These are phyloP conservation scores for Philopotamus ludificatus DNA, from an alignment of 1,140 invertebrate species.

Conservation along the genomic window DNA sequence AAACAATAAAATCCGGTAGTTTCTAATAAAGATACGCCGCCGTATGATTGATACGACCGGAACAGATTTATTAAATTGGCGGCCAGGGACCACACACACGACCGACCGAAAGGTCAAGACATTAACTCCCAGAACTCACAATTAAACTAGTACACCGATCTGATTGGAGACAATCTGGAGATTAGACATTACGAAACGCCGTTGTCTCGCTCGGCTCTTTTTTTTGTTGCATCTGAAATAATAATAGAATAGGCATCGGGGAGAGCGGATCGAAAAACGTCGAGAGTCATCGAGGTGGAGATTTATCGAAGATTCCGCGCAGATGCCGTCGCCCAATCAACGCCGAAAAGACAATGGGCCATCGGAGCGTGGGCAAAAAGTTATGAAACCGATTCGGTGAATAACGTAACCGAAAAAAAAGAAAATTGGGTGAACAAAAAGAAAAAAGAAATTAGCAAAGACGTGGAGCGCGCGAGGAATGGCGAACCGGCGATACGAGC, in stretches of 20 bases:
- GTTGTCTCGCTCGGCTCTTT: too few species aligned
- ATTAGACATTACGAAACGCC: too few species aligned
- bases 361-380: conserved; percentile 11
- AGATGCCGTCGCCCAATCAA: conserved; percentile 28
- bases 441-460: conserved; percentile 23
- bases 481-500: not conserved
- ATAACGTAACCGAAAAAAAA: conserved; percentile 7
- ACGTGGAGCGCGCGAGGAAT: conserved; percentile 23
- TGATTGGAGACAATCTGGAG: too few species aligned
- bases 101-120: too few species aligned
- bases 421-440: conserved; percentile 7
- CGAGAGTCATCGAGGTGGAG: conserved; percentile 3
- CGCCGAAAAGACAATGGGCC: conserved; percentile 21
- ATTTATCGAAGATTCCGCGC: conserved; percentile 26
- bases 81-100: too few species aligned
- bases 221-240: not conserved
- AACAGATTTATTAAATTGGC: too few species aligned
- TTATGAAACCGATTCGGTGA: conserved; percentile 3
- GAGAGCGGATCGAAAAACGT: conserved; percentile 1
- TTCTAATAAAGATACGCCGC: too few species aligned
- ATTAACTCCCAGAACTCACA: too few species aligned
- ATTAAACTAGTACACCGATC: too few species aligned
- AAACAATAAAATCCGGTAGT: too few species aligned
- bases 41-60: too few species aligned
- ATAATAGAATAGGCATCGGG: conserved; percentile 11